Percentiles rank a stretch among this genome's conserved stretches.
Conservation (phyloP, 23 tunicate genomes). For the Oikopleura albicans region DNA sequence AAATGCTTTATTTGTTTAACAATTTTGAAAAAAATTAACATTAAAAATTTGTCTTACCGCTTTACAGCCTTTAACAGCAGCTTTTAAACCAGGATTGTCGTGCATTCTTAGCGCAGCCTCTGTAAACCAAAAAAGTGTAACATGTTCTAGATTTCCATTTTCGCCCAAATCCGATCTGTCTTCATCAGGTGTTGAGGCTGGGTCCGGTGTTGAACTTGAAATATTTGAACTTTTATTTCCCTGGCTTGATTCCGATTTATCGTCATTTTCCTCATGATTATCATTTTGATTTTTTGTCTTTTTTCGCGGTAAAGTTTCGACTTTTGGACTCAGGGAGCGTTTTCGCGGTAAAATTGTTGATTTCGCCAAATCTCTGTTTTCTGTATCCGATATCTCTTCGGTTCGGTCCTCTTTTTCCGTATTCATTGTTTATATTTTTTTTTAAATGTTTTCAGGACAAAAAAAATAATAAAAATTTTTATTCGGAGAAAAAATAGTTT, state of each 20-base stretch:
- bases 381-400: no score
- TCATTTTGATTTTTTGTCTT: background rate
- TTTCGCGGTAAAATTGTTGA: background rate
- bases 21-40: no score
- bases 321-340: background rate
- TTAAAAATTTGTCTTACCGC: no score
- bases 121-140: constrained; percentile 1
- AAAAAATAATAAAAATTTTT: background rate
- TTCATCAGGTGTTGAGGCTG: background rate
- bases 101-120: constrained; percentile 2
- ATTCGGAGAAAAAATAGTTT: background rate
- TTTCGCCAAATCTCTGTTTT: background rate
- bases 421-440: background rate
- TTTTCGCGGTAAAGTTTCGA: background rate
- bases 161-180: constrained; percentile 12
- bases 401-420: background rate
- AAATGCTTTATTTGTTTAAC: no score
- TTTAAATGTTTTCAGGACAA: background rate
- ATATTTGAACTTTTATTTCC: background rate
- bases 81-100: constrained; percentile 5
- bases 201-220: background rate
- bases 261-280: background rate
- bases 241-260: background rate
- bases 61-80: background rate
- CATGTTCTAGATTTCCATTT: background rate